Conservation (phyloP, 2,888 invertebrate species). For the Acleris literana region DNA sequence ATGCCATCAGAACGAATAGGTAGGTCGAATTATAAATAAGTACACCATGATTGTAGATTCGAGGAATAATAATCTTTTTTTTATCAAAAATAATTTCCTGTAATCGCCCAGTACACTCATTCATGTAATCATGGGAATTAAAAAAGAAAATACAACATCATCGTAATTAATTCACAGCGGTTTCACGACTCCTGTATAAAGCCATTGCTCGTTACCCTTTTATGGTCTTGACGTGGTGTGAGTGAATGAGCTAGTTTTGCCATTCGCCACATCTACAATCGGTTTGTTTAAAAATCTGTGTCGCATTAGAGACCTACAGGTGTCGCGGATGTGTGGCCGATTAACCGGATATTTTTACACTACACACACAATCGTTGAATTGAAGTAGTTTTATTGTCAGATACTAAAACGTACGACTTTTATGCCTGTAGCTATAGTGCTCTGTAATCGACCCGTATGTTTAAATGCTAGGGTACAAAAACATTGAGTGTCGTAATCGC, state of each 20-base stretch:
- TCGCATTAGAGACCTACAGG: constrained; percentile 8
- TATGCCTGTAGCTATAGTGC: constrained; percentile 3
- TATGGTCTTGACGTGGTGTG: constrained; percentile 7
- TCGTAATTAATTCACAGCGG: neutral
- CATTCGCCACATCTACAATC: constrained; percentile 1
- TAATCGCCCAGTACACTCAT: no score
- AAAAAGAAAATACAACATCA: neutral
- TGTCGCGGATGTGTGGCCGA: constrained; percentile 22
- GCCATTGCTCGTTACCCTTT: constrained; percentile 1
- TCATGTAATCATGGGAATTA: no score
- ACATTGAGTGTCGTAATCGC: constrained; percentile 25
- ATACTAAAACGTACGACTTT: constrained; percentile 26
- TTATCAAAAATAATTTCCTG: no score
- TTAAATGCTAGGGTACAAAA: constrained; percentile 17
- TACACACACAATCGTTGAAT: constrained; percentile 23
- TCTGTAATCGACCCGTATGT: constrained; percentile 17
- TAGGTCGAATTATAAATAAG: no score
- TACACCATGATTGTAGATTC: no score
- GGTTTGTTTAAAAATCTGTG: constrained; percentile 16
- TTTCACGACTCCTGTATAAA: constrained; percentile 2
- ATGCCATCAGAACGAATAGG: neutral
- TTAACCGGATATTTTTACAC: constrained; percentile 26
- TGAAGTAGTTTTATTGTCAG: constrained; percentile 18
- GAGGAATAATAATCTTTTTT: no score
- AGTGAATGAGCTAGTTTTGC: constrained; percentile 8